Base-by-base conservation (phyloP, 2,888 invertebrate species). In the Drosophila kanekoi region DNA sequence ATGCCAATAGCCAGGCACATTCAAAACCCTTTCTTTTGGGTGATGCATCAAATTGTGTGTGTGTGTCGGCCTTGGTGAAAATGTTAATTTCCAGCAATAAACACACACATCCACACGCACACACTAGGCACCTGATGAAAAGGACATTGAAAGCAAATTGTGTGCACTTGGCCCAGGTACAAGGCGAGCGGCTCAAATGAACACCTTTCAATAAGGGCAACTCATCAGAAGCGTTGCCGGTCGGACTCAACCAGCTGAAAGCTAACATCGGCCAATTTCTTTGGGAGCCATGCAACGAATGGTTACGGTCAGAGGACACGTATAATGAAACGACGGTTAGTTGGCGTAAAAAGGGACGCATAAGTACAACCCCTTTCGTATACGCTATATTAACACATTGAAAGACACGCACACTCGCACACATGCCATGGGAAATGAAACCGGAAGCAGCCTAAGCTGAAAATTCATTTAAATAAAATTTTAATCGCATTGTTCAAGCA, bases 231-330 rank as follows among this genome's bases (percentile, higher is more conserved):
- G 41, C 28, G 28, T 28, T 28, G 28, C 18, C 40, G 45, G 52
- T 62, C 54, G n/a, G 37, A 70, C 44, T 54, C 70, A 61, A 18
- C 52, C 67, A 75, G 75, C 81, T 64, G 72, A 81, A 89, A 81
- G 87, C 67, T 72, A 76, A 82, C 88, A 82, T 85, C 72, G 71
- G 66, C 38, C 66, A 68, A 83, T 78, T 81, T 75, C 74, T 65
- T 80, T 68, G 40, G 63, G 56, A 28, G 56, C 52, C 44, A 52
- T 63, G 49, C 28, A 54, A 48, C 40, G 71, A 61, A 64, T 65
- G 69, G 81, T 78, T 88, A 89, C 89, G 90, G 82, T 82, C 82
- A 75, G 72, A 81, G 82, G 80, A 78, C 74, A 89, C 72, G 75
- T 76, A 89, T 82, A 87, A 87, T 87, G 72, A 85, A 82, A 83